Evolutionary conservation across 2,888 invertebrate species (phyloP).

Genomic region (Cryptops parisi): DNA sequence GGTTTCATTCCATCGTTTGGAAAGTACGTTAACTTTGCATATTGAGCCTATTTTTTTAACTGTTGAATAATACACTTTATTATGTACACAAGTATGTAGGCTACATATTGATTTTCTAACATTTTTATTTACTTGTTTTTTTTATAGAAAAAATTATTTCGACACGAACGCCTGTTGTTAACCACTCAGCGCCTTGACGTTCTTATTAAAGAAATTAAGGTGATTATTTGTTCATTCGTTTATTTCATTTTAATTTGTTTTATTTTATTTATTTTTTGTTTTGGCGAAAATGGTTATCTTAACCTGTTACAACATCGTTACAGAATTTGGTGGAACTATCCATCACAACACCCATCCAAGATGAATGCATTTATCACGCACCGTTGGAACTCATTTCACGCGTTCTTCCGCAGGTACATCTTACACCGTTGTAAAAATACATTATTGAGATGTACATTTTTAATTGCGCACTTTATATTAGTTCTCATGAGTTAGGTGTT

Average conservation of each 20-base stretch:
- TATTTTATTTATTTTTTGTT: no score
- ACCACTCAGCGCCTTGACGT: slow-evolving; percentile 53
- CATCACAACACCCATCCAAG: slow-evolving; percentile 57
- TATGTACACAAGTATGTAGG: not conserved
- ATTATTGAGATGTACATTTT: no score
- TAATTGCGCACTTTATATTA: no score
- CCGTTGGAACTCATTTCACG: slow-evolving; percentile 57
- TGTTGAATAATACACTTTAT: not conserved
- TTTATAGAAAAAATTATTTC: slow-evolving; percentile 54
- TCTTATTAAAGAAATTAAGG: slow-evolving; percentile 58
- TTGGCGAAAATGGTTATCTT: not conserved
- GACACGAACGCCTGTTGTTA: slow-evolving; percentile 52
- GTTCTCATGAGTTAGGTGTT: no score
- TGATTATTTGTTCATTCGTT: slow-evolving; percentile 34
- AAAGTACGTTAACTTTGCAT: slow-evolving; percentile 38
- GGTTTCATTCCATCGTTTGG: slow-evolving; percentile 66
- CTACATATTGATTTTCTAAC: no score
- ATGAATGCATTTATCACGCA: slow-evolving; percentile 54
- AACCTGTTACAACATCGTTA: not conserved
- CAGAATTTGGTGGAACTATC: slow-evolving; percentile 58
- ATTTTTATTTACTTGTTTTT: not conserved
- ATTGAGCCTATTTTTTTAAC: not conserved
- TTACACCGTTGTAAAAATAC: no score
- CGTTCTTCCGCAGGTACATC: slow-evolving; percentile 41
- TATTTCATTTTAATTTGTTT: no score